Evolutionary conservation across 35 echinoderm and acorn worm species (phyloP).

Genomic region (Apostichopus japonicus): DNA sequence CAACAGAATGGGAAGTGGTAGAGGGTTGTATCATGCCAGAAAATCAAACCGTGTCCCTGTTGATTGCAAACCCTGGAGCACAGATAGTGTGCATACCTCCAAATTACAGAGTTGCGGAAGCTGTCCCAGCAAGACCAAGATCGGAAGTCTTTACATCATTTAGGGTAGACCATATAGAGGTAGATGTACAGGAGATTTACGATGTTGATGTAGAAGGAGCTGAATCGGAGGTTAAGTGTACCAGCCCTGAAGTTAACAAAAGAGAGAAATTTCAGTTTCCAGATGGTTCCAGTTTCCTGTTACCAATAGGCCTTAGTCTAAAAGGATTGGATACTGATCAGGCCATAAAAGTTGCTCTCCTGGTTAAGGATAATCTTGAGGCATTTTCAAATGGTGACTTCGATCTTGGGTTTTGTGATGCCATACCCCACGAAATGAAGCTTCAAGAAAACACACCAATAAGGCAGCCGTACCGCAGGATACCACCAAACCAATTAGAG

Average conservation of each 20-base stretch:
- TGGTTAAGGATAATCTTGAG: neutral
- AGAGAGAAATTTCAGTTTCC: too few relatives aligned
- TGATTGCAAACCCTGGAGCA: neutral
- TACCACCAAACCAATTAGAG: too few relatives aligned
- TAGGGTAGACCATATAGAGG: neutral
- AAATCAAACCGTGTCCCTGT: neutral
- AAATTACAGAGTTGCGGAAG: neutral
- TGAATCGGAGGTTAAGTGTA: too few relatives aligned
- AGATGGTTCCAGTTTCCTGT: neutral
- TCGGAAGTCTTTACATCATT: neutral
- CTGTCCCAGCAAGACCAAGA: neutral
- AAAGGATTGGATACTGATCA: neutral
- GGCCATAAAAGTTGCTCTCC: neutral
- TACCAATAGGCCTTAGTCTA: neutral
- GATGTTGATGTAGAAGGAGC: too few relatives aligned
- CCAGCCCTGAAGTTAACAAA: too few relatives aligned
- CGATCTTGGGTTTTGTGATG: slow-evolving; percentile 55
- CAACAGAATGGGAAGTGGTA: neutral
- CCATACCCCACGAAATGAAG: too few relatives aligned
- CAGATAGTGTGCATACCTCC: neutral
- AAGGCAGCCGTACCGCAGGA: too few relatives aligned
- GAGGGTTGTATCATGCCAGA: neutral
- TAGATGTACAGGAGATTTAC: neutral
- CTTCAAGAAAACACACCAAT: too few relatives aligned
- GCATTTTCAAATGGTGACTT: slow-evolving; percentile 48